A percentile compares a stretch with the other conserved stretches of the same genome.
phyloP scores from a whole-genome alignment of 2,888 invertebrate species.

The Frankliniella intonsa region DNA sequence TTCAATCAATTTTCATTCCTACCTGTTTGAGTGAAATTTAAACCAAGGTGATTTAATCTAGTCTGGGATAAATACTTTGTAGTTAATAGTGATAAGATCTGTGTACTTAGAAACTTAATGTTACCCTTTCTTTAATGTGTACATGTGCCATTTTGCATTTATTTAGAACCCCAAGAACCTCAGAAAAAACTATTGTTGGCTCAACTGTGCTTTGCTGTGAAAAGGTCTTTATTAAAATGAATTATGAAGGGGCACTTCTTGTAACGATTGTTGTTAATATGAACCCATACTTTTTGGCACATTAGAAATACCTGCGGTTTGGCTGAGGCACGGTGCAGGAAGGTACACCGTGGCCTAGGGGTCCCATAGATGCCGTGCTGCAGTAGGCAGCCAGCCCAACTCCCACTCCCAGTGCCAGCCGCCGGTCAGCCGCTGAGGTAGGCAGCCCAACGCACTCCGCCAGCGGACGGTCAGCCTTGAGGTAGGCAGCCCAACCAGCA shows the following conservation, averaged over 20 bases:
- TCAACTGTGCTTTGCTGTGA: conserved; percentile 11
- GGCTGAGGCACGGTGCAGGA: too few species aligned
- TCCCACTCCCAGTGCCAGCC: too few species aligned
- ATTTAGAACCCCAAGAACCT: not conserved
- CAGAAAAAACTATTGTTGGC: not conserved
- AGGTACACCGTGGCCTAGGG: too few species aligned
- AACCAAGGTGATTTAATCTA: conserved; percentile 8
- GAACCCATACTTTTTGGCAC: too few species aligned
- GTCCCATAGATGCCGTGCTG: too few species aligned
- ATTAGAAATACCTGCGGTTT: too few species aligned
- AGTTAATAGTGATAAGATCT: not conserved
- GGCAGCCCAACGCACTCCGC: not conserved
- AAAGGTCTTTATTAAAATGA: not conserved
- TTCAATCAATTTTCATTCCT: not conserved
- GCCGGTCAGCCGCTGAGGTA: not conserved
- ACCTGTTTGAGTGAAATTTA: not conserved
- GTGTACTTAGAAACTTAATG: conserved; percentile 1
- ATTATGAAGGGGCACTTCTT: not conserved
- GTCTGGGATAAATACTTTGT: not conserved
- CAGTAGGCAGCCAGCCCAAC: too few species aligned
- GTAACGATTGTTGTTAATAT: not conserved
- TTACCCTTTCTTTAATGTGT: not conserved
- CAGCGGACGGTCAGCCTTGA: not conserved
- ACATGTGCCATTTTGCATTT: conserved; percentile 16
- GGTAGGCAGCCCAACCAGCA: not conserved